Evolutionary conservation across 2,888 invertebrate species (phyloP).

Genomic region (Stomorhina lunata): DNA sequence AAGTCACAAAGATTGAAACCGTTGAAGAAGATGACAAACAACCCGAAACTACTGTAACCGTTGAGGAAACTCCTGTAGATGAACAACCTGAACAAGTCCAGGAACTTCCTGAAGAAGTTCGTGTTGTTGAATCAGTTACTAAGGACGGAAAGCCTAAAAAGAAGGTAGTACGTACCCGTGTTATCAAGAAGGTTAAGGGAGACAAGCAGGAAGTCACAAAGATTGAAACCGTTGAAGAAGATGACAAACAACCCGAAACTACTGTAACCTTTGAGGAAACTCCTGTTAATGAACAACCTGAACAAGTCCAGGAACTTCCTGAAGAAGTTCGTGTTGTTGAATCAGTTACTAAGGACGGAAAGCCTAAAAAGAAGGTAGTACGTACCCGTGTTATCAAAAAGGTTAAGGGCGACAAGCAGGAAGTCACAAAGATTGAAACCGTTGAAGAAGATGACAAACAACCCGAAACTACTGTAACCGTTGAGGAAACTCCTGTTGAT

Average conservation of each 20-base stretch:
- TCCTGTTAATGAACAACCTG: slow-evolving; percentile 23
- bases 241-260: slow-evolving; percentile 57
- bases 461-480: slow-evolving; percentile 59
- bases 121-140: slow-evolving; percentile 41
- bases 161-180: slow-evolving; percentile 52
- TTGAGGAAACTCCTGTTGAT: slow-evolving; percentile 46
- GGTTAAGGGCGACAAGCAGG: slow-evolving; percentile 56
- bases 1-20: slow-evolving; percentile 45
- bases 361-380: slow-evolving; percentile 46
- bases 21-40: slow-evolving; percentile 42
- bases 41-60: slow-evolving; percentile 41
- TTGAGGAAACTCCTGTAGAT: slow-evolving; percentile 21
- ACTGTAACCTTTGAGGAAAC: slow-evolving; percentile 52
- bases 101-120: slow-evolving; percentile 52
- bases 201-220: slow-evolving; percentile 60
- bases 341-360: slow-evolving; percentile 47
- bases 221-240: slow-evolving; percentile 59
- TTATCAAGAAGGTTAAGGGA: slow-evolving; percentile 54
- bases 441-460: slow-evolving; percentile 60
- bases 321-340: slow-evolving; percentile 54
- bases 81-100: background rate
- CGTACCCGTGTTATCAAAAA: slow-evolving; percentile 58
- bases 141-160: slow-evolving; percentile 57
- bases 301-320: slow-evolving; percentile 42
- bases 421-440: slow-evolving; percentile 59